Percentiles rank a stretch among this genome's conserved stretches.
Evolutionary conservation across 2,113 vertebrate species (phyloP).

Genomic region (Lepisosteus oculatus): DNA sequence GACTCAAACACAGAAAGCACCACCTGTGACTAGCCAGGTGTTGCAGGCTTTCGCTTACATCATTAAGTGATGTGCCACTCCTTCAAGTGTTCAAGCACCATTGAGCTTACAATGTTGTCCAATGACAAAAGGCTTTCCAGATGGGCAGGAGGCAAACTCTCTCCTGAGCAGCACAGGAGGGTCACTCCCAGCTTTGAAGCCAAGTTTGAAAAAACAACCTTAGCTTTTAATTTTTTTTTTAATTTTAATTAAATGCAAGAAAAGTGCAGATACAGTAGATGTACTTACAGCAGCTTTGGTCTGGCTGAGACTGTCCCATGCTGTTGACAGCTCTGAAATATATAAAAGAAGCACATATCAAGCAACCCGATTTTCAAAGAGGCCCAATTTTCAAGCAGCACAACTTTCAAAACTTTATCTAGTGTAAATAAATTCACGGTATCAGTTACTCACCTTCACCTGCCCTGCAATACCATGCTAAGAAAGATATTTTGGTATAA

Average conservation of each 20-base stretch:
- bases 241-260: neutral
- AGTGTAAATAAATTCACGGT: neutral
- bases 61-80: too few relatives aligned
- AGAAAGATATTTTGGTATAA: too few relatives aligned
- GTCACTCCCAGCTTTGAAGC: neutral
- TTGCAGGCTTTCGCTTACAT: too few relatives aligned
- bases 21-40: too few relatives aligned
- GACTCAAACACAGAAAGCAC: too few relatives aligned
- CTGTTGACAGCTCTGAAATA: conserved; percentile 69
- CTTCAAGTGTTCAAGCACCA: too few relatives aligned
- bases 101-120: too few relatives aligned
- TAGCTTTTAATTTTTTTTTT: too few relatives aligned
- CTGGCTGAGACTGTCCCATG: conserved; percentile 79
- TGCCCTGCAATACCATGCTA: too few relatives aligned
- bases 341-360: conserved; percentile 21
- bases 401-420: neutral
- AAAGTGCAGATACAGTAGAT: neutral
- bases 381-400: neutral
- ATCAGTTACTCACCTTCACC: too few relatives aligned
- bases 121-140: too few relatives aligned
- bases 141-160: conserved; percentile 13
- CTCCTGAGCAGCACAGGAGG: conserved; percentile 17
- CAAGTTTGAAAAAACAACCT: conserved; percentile 10
- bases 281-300: conserved; percentile 91
- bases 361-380: neutral